Conservation (phyloP, 2,113 vertebrate species). For the Perognathus longimembris region DNA sequence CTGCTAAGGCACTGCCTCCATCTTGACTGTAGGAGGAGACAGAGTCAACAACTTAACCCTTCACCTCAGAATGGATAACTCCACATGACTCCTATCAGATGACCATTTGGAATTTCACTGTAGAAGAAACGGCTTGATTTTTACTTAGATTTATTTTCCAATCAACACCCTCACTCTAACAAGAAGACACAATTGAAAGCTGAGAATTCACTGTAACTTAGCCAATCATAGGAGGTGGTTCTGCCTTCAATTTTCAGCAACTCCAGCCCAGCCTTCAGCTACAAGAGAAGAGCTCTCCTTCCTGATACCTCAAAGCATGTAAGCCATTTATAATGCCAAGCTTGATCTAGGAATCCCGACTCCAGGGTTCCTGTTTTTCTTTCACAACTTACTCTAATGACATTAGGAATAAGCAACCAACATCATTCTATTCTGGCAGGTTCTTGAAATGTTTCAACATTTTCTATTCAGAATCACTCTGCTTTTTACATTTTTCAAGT, state of each 20-base stretch:
- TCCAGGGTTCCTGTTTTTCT: background rate
- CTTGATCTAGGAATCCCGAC: background rate
- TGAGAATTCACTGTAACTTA: background rate
- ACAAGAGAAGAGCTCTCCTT: background rate
- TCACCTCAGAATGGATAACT: background rate
- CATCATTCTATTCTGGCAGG: background rate
- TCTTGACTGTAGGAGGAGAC: background rate
- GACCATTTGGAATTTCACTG: background rate
- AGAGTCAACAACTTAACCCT: background rate
- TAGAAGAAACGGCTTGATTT: background rate
- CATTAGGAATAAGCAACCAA: background rate
- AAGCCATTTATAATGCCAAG: background rate
- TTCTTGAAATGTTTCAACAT: background rate
- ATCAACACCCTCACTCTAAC: background rate
- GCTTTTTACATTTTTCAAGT: background rate
- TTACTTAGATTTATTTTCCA: background rate
- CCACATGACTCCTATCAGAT: background rate
- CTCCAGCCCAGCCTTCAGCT: background rate
- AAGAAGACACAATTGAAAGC: background rate
- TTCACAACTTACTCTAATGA: background rate
- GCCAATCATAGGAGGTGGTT: background rate
- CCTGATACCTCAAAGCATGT: background rate
- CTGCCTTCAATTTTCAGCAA: background rate
- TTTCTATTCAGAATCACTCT: background rate
- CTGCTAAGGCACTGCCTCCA: background rate